Evolutionary conservation across 2,888 invertebrate genomes (phyloP), one percentile per base, ranked within the genome.

Genomic region (Lathronympha strigana): DNA sequence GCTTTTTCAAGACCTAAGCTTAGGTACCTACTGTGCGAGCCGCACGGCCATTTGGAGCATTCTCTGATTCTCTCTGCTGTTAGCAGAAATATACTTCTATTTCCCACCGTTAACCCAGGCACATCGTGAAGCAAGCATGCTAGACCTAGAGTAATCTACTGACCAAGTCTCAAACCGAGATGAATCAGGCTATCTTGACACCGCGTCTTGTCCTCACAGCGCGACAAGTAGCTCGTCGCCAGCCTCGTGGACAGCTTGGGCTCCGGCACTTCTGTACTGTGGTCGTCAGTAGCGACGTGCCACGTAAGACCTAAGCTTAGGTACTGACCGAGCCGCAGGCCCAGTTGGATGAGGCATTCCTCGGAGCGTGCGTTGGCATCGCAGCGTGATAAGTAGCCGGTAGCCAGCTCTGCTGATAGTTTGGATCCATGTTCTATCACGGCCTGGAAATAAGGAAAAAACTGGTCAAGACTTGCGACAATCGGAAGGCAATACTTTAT

Each of bases 261-360:
- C 13, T 1, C 50, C 5, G 28, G 11, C 17, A 5, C 31, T 5
- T 31, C 50, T 13, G 31, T 31, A 11, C 5, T 28, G 17, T 11
- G n/a, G 4, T 8, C n/a, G n/a, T 21, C n/a, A 4, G n/a, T 15
- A 49, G 19, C 19, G 15, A 33, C 33, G n/a, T 28, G 17, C 57
- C 57, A 57, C 28, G 43, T 57, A 17, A 63, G 9, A 61, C 15
- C 55, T 51, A 55, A 53, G 36, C 50, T n/a, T 33, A 53, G 19
- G 6, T 31, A 72, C 76, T 87, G 80, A 80, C 94, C 93, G 28
- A 95, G 88, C 73, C 92, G 86, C 21, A 93, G 90, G 57, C 94
- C 94, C 73, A 95, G 93, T 66, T 95, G 94, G 89, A 95, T 94
- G 67, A 95, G 90, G 2, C 93, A 90, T 67, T 87, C 82, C 40